Percentiles rank a stretch among this genome's conserved stretches.
phyloP scores from a whole-genome alignment of 2,113 vertebrate genomes.

The Ranitomeya variabilis region DNA sequence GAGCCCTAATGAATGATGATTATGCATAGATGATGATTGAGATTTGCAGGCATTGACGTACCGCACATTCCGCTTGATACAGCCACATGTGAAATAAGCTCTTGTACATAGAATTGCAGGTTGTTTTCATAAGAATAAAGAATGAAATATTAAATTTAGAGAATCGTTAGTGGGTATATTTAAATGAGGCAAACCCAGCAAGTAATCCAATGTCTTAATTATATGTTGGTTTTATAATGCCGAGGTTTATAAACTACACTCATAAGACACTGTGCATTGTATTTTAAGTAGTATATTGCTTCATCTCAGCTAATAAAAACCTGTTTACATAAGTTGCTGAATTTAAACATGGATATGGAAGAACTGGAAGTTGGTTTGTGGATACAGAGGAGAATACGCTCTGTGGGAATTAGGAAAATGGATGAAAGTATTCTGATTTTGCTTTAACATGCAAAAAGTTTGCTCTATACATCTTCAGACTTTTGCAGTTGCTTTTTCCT shows the following conservation, averaged over 20 bases:
- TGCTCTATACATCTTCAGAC: background rate
- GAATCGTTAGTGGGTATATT: background rate
- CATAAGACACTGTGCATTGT: background rate
- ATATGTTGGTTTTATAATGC: background rate
- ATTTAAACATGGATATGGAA: constrained; percentile 1
- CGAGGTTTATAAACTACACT: background rate
- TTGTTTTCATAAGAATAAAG: background rate
- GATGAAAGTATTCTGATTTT: background rate
- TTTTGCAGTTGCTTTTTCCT: background rate
- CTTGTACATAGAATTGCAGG: background rate
- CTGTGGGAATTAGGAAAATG: background rate
- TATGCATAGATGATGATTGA: no score
- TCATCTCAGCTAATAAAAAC: background rate
- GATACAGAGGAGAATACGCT: background rate
- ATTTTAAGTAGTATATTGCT: background rate
- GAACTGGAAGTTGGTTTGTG: constrained; percentile 6
- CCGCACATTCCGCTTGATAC: no score
- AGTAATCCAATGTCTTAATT: background rate
- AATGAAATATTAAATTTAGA: background rate
- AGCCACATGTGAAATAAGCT: background rate
- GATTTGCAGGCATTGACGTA: no score
- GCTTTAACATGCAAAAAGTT: constrained; percentile 32
- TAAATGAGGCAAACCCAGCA: background rate
- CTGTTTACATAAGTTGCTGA: constrained; percentile 4
- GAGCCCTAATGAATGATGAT: no score